Base-by-base conservation (phyloP, 1,140 invertebrate genomes). In the Drosophila tsacasi region DNA sequence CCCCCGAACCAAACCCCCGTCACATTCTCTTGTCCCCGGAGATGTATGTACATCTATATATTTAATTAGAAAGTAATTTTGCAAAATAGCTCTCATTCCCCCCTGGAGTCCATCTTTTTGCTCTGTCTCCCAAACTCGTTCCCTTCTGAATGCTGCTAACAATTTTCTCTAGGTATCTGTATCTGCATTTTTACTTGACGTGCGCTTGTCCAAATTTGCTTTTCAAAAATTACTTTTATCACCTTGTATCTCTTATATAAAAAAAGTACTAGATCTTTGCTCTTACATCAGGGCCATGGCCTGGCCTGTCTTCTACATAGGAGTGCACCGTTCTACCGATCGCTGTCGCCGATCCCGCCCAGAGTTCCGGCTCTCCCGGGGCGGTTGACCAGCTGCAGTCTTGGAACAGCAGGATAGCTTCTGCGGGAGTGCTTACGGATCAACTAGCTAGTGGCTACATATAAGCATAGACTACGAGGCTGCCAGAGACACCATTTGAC, bases 201-300 rank as follows among this genome's bases (percentile, higher is more conserved):
- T 79, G 65, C 47, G 37, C 57, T 79, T 79, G 46, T 30, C 68
- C 50, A 79, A 66, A 55, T 49, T 58, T 79, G 47, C 72, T 64
- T 27, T 80, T 39, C 66, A 78, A 78, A 59, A 63, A 82, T 62
- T 77, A 37, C 59, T 35, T 65, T 66, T 80, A 79, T 79, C 60
- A 67, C 63, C 59, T 85, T 81, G 62, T 74, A 71, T 74, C 69
- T 57, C 63, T 87, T 82, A 67, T 57, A 74, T 73, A 72, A 74
- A 73, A 63, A 71, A 74, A 74, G 71, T 73, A 61, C 55, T 74
- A 73, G 71, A 61, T 73, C 30, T 50, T 73, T 73, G 55, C 68
- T 35, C 42, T 68, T 47, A 46, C 37, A 40, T 21, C 52, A 35
- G 30, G 64, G 40, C 61, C 67, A 65, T 46, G 63, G 50, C 61